Evolutionary conservation across 2,888 invertebrate genomes (phyloP).

Genomic region (Plebejus anna): DNA sequence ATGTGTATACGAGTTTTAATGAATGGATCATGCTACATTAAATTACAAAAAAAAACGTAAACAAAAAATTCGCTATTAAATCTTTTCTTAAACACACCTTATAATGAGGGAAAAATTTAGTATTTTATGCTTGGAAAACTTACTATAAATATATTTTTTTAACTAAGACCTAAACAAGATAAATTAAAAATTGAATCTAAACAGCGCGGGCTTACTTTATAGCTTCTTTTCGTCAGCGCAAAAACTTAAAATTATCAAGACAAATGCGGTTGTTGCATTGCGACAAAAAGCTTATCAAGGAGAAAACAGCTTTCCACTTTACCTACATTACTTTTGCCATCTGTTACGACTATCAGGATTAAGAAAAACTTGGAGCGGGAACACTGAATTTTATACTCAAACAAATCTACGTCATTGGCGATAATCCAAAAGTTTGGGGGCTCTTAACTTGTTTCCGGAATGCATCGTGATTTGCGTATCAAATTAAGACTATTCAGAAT

Average conservation of each 20-base stretch:
- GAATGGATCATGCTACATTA: constrained; percentile 12
- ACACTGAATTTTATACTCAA: constrained; percentile 60
- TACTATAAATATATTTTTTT: too few relatives aligned
- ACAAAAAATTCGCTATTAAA: not conserved
- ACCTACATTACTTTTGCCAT: constrained; percentile 30
- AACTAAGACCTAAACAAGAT: too few relatives aligned
- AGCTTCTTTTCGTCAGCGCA: not conserved
- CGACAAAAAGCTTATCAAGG: constrained; percentile 13
- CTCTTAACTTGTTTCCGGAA: constrained; percentile 50
- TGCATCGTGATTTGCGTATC: constrained; percentile 42
- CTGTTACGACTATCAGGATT: constrained; percentile 30
- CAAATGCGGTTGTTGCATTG: constrained; percentile 5
- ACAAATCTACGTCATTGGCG: constrained; percentile 65
- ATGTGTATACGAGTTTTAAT: not conserved
- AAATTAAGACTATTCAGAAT: not conserved
- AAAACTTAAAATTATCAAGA: not conserved
- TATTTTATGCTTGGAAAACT: not conserved
- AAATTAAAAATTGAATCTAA: not conserved
- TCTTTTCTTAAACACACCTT: not conserved
- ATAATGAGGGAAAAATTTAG: not conserved
- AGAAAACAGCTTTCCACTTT: constrained; percentile 22
- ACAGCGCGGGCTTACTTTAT: not conserved
- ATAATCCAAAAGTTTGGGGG: constrained; percentile 63
- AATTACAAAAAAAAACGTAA: not conserved
- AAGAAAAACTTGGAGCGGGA: constrained; percentile 39